Base-by-base conservation (phyloP, 2,888 invertebrate species). In the Mythimna lalbum region DNA sequence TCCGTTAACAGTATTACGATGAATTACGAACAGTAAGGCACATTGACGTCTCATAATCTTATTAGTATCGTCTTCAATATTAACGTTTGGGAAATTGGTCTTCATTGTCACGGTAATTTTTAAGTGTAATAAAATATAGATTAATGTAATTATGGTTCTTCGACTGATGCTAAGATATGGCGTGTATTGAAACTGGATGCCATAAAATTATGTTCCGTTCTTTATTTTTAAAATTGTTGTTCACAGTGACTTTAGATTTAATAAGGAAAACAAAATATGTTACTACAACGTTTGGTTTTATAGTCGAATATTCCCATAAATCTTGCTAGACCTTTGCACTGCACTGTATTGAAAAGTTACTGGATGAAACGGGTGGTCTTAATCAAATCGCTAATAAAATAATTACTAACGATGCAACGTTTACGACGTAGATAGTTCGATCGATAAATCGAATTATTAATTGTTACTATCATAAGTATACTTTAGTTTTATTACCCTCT, bases 1-100 rank as follows among this genome's bases (percentile, higher is more conserved):
- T 88, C 87, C 84, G 79, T 73, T 90, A 90, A 90, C 85, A 85
- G 87, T 69, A 88, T 90, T 90, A 89, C 78, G 78, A 74, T 80
- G 85, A 78, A 88, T 90, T 90, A 89, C 86, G 87, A 83, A 85
- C 80, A 86, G 82, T 85, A 72, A 21, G 83, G 72, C 84, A 83
- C 78, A 76, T 83, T 76, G 81, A 79, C 80, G 75, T 73, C 71
- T 76, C 73, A 33, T 90, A 90, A 92, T 91, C 90, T 85, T 84
- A 88, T 91, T 89, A 90, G 75, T 73, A 83, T 76, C 78, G 68
- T 66, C 77, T 68, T 52, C 33, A 60, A 68, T 39, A 76, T 80
- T 73, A 65, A 72, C 64, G 64, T 60, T 78, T 73, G 57, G 64
- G 64, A 65, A 73, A 69, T 56, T 75, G 60, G 55, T 49, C 52